phyloP scores from a whole-genome alignment of 1,140 invertebrate genomes.

The Drosophila watanabei region DNA sequence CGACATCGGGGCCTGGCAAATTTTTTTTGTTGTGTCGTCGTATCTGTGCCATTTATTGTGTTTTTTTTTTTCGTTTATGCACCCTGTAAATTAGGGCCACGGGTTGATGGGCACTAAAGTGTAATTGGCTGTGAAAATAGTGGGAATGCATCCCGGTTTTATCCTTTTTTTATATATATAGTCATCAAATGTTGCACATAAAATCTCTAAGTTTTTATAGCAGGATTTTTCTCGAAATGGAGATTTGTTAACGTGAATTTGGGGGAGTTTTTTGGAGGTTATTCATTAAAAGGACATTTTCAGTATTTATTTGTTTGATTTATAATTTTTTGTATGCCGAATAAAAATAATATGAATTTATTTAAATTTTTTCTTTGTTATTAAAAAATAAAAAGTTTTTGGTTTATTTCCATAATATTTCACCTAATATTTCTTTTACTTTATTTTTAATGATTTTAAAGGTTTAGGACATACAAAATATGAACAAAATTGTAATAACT shows the following conservation, averaged over 20 bases:
- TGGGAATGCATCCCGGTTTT: slow-evolving; percentile 3
- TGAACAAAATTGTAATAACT: too few species aligned
- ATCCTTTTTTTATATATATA: slow-evolving; percentile 4
- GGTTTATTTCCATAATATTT: too few species aligned
- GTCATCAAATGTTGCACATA: slow-evolving; percentile 5
- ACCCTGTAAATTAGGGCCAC: slow-evolving; percentile 23
- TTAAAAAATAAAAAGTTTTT: too few species aligned
- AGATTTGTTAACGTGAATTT: neutral
- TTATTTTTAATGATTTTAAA: too few species aligned
- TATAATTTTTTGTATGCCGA: neutral
- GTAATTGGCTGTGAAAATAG: slow-evolving; percentile 10
- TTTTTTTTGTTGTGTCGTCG: slow-evolving; percentile 27
- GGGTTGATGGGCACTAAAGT: slow-evolving; percentile 11
- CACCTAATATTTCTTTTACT: too few species aligned
- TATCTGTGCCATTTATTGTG: slow-evolving; percentile 58
- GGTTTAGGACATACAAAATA: too few species aligned
- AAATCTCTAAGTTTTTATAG: slow-evolving; percentile 2
- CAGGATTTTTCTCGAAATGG: neutral
- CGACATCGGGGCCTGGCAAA: slow-evolving; percentile 51
- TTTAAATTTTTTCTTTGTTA: too few species aligned
- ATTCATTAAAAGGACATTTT: neutral
- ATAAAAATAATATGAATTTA: neutral
- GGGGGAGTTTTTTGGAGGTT: neutral
- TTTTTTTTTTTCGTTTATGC: slow-evolving; percentile 50
- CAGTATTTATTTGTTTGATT: neutral